Percentiles rank a stretch among this genome's conserved stretches.
Evolutionary conservation across 1,140 invertebrate species (phyloP).

Genomic region (Drosophila dunni): DNA sequence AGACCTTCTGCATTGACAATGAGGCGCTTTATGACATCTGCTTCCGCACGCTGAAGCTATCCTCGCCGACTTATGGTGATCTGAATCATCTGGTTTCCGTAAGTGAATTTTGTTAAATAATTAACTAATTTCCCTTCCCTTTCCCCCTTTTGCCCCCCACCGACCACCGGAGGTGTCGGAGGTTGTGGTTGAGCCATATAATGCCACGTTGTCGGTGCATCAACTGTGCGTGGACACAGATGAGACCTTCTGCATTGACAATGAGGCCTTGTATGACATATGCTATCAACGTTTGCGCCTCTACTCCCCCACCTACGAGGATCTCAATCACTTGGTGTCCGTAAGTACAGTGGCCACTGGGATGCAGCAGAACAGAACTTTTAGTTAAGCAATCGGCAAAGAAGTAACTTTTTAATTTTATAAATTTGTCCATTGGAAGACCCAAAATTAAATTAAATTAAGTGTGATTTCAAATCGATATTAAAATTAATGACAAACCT

Average conservation of each 20-base stretch:
- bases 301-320: slow-evolving; percentile 93
- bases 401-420: no score
- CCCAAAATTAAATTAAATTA: no score
- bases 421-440: no score
- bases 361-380: background rate
- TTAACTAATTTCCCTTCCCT: slow-evolving; percentile 66
- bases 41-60: slow-evolving; percentile 95
- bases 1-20: slow-evolving; percentile 95
- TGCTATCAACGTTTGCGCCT: slow-evolving; percentile 88
- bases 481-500: no score
- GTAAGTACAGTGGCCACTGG: slow-evolving; percentile 83
- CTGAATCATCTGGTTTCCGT: slow-evolving; percentile 93
- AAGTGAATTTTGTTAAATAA: slow-evolving; percentile 63
- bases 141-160: background rate
- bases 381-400: background rate
- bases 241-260: slow-evolving; percentile 89
- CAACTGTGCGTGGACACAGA: slow-evolving; percentile 93
- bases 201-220: slow-evolving; percentile 92
- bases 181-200: slow-evolving; percentile 91
- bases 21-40: slow-evolving; percentile 97
- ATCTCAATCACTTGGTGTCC: slow-evolving; percentile 90
- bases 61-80: slow-evolving; percentile 94
- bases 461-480: background rate
- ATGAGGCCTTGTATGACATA: slow-evolving; percentile 89
- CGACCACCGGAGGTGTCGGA: slow-evolving; percentile 87